A percentile compares a stretch with the other conserved stretches of the same genome.
These are phyloP conservation scores for Pseudolaguvia tuberculata DNA, from an alignment of 2,113 vertebrate species.

Conservation along the genomic window DNA sequence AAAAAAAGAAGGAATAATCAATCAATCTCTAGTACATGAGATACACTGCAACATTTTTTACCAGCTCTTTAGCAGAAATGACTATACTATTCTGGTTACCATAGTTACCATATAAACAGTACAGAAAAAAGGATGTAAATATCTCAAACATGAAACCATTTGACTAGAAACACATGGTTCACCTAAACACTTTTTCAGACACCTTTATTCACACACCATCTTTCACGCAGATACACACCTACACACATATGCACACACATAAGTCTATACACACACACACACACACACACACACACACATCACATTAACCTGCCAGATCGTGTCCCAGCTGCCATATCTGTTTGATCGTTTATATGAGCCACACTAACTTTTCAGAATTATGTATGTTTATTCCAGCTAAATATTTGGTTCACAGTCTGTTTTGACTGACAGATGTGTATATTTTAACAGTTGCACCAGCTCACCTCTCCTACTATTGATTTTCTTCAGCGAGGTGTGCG, in stretches of 20 bases:
- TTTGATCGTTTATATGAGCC: slow-evolving; percentile 19
- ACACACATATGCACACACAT: not conserved
- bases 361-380: slow-evolving; percentile 31
- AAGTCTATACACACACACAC: not conserved
- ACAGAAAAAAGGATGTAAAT: not conserved
- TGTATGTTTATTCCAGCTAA: slow-evolving; percentile 30
- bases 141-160: not conserved
- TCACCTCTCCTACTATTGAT: slow-evolving; percentile 33
- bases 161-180: slow-evolving; percentile 10
- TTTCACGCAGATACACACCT: slow-evolving; percentile 16
- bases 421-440: slow-evolving; percentile 48
- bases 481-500: slow-evolving; percentile 36
- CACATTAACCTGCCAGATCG: not conserved
- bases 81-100: not conserved
- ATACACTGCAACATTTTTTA: not conserved
- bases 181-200: slow-evolving; percentile 12
- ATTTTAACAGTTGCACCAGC: slow-evolving; percentile 43
- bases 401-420: slow-evolving; percentile 41
- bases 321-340: slow-evolving; percentile 12
- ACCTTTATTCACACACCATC: slow-evolving; percentile 7
- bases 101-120: not conserved
- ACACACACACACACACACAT: not conserved
- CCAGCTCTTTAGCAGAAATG: not conserved
- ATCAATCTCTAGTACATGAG: not conserved
- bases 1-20: too few relatives aligned